A percentile compares a stretch with the other conserved stretches of the same genome.
Evolutionary conservation across 2,113 vertebrate genomes (phyloP).

Genomic region (Oncorhynchus keta): DNA sequence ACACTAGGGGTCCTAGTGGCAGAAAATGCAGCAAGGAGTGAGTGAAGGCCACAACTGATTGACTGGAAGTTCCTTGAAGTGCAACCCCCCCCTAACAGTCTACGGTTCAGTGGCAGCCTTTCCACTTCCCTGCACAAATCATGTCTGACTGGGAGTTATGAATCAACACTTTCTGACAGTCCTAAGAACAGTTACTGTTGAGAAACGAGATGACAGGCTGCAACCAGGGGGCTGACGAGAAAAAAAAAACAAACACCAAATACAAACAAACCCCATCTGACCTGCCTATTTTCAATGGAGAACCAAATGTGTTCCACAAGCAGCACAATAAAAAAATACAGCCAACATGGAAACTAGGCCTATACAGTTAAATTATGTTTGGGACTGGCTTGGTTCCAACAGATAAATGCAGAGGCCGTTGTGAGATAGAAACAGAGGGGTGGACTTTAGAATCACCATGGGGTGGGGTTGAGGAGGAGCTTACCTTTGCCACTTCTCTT

Average conservation of each 20-base stretch:
- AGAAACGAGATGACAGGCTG: background rate
- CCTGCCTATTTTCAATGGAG: background rate
- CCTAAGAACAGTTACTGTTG: background rate
- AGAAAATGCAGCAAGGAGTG: background rate
- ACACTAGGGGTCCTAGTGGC: background rate
- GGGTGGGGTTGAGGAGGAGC: background rate
- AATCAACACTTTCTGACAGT: background rate
- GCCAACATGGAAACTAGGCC: background rate
- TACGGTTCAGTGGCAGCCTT: background rate
- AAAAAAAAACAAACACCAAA: background rate
- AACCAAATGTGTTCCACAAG: background rate
- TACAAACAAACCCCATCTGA: background rate
- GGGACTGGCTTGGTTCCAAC: background rate
- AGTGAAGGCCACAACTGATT: background rate
- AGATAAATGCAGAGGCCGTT: background rate
- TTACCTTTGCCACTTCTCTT: constrained; percentile 83
- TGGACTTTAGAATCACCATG: background rate
- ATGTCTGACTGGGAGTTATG: background rate
- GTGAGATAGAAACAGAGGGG: background rate
- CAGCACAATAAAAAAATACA: background rate
- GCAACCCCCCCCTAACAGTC: background rate
- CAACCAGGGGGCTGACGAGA: background rate
- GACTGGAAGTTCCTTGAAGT: background rate
- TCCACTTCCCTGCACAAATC: background rate
- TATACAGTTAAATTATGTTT: background rate